Evolutionary conservation across 2,113 vertebrate genomes (phyloP).

Genomic region (Leucosticte australis): DNA sequence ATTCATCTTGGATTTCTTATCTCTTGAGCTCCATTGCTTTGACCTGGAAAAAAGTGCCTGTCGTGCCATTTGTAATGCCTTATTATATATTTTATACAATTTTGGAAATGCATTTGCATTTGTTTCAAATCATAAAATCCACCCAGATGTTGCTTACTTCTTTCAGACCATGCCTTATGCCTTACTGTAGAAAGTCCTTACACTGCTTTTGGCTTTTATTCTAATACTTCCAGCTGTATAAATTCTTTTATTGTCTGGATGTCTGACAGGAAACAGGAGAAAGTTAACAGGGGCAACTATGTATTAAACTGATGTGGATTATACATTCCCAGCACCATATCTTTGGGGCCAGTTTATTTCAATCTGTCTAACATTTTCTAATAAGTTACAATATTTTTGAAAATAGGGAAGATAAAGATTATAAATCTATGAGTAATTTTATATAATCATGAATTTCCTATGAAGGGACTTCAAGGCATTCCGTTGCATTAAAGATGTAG

Average conservation of each 20-base stretch:
- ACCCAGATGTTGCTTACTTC: conserved; percentile 76
- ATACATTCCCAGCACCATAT: conserved; percentile 67
- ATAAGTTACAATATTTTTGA: conserved; percentile 25
- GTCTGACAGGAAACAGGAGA: conserved; percentile 83
- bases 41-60: conserved; percentile 12
- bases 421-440: neutral
- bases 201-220: conserved; percentile 79
- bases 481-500: neutral
- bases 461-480: conserved; percentile 21
- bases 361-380: conserved; percentile 35
- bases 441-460: neutral
- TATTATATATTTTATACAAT: conserved; percentile 41
- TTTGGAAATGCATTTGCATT: conserved; percentile 71
- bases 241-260: conserved; percentile 89
- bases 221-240: conserved; percentile 86
- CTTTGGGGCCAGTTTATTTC: conserved; percentile 50
- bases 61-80: conserved; percentile 44
- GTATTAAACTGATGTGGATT: conserved; percentile 73
- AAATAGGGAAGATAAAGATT: conserved; percentile 21
- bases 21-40: neutral
- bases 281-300: conserved; percentile 76
- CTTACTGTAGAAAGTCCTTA: conserved; percentile 72
- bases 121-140: conserved; percentile 74
- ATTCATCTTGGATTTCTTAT: neutral
- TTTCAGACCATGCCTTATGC: conserved; percentile 71